Percentiles rank a stretch among this genome's conserved stretches.
Evolutionary conservation across 30 jellyfish, hydroid and myxozoan genomes (phyloP).

Genomic region (Catostylus mosaicus): DNA sequence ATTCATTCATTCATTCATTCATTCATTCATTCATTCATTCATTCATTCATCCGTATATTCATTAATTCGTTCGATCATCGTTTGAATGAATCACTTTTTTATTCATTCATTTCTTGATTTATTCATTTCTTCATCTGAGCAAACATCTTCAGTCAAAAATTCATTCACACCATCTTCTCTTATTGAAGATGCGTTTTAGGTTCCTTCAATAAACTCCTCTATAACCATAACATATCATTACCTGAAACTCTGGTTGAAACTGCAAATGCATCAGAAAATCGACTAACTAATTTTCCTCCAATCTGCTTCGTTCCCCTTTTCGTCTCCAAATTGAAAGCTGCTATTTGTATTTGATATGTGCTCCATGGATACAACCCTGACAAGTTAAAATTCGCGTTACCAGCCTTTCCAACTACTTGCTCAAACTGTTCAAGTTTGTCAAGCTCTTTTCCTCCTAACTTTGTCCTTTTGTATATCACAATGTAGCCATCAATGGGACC

Average conservation of each 20-base stretch:
- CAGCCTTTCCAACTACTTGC: conserved; percentile 31
- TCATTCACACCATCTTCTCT: too few species aligned
- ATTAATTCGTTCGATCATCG: background rate
- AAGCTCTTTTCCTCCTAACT: conserved; percentile 34
- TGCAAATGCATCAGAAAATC: conserved; percentile 19
- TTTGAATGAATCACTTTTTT: background rate
- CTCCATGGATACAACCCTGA: conserved; percentile 79
- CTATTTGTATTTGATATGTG: conserved; percentile 54
- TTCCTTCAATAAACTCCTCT: too few species aligned
- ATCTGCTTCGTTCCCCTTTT: background rate
- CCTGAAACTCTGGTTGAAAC: conserved; percentile 43
- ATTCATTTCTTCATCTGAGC: background rate
- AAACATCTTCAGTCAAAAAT: background rate
- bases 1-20: background rate
- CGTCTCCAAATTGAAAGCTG: conserved; percentile 63
- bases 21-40: background rate
- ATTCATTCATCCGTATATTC: too few species aligned
- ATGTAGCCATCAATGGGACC: conserved; percentile 67
- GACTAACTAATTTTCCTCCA: conserved; percentile 16
- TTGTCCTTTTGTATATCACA: conserved; percentile 51
- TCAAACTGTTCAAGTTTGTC: conserved; percentile 22
- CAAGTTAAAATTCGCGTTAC: conserved; percentile 28
- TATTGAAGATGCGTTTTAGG: too few species aligned
- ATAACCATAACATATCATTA: too few species aligned
- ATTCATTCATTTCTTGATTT: background rate